Conservation (phyloP, 2,888 invertebrate genomes). For the Chaitophorus viminalis region DNA sequence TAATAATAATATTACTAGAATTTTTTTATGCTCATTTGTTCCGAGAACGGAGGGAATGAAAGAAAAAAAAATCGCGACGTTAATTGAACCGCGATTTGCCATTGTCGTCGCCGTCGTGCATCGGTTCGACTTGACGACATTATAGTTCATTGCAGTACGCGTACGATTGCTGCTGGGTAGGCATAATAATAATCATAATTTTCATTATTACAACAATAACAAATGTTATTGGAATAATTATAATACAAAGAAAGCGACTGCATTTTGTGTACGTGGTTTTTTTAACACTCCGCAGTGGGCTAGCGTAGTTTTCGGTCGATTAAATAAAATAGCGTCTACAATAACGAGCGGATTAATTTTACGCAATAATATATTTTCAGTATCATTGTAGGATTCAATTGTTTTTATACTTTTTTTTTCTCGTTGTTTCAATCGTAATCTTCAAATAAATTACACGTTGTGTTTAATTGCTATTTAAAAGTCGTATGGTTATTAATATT, state of each 20-base stretch:
- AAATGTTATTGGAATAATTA: not conserved
- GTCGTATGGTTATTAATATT: not conserved
- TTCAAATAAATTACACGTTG: not conserved
- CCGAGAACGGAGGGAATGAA: not conserved
- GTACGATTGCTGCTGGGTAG: not conserved
- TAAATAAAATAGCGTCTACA: no score
- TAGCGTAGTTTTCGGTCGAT: no score
- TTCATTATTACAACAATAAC: not conserved
- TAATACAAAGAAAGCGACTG: not conserved
- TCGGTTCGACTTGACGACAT: conserved; percentile 19
- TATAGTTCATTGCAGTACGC: no score
- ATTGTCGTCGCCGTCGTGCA: no score
- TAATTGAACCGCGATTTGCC: conserved; percentile 16
- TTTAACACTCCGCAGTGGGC: not conserved
- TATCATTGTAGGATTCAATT: no score
- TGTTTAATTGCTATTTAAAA: not conserved
- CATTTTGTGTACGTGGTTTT: conserved; percentile 9
- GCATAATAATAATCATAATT: not conserved
- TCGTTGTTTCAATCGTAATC: not conserved
- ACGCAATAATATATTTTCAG: no score
- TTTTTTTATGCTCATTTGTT: conserved; percentile 16
- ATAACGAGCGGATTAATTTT: no score
- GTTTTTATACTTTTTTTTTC: not conserved
- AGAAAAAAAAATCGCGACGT: not conserved
- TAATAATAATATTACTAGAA: conserved; percentile 9